Evolutionary conservation across 2,113 vertebrate genomes (phyloP), one percentile per base, ranked within the genome.

Genomic region (Indicator maculatus): DNA sequence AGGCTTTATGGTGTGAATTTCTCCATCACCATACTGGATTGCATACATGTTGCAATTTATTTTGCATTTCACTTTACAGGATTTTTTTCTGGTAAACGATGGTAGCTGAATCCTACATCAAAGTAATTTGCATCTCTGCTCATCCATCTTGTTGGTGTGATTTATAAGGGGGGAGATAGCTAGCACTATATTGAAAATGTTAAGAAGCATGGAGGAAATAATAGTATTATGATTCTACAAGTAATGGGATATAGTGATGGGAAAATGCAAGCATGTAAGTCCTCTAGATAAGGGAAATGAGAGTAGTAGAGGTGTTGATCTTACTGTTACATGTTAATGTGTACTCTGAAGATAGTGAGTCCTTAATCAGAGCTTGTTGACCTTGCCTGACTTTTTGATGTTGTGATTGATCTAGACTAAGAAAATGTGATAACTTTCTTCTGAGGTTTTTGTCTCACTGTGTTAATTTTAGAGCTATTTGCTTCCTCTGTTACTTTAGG

Each of bases 61-160:
- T 88, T 84, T 87, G 15, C 18, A 5, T 44, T 84, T 39, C 13
- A 9, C 75, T 84, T 86, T 75, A 72, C 15, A 71, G 41, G 31
- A 30, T 80, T 95, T 86, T 71, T 88, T 88, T 71, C 41, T 83
- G 52, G 50, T 66, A 72, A 72, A 20, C 21, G 5, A 1, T 71
- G 24, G 23, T 28, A 64, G 28, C 45, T 85, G 72, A 83, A 28
- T 23, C 44, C 66, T 90, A n/a, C 31, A 80, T 94, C 66, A 13
- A 45, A 88, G 30, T 65, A 44, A 58, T 31, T 3, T 59, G n/a
- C 11, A 38, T 30, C 38, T 73, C 33, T 2, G 7, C 38, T 88
- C 5, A 47, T 80, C 38, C 7, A 1, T 74, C 31, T 60, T 71
- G 39, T 44, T 0, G 0, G 6, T 0, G 0, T 67, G 60, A 52